Percentiles rank a stretch among this genome's conserved stretches.
Evolutionary conservation across 2,888 invertebrate species (phyloP).

Genomic region (Nebria brevicollis): DNA sequence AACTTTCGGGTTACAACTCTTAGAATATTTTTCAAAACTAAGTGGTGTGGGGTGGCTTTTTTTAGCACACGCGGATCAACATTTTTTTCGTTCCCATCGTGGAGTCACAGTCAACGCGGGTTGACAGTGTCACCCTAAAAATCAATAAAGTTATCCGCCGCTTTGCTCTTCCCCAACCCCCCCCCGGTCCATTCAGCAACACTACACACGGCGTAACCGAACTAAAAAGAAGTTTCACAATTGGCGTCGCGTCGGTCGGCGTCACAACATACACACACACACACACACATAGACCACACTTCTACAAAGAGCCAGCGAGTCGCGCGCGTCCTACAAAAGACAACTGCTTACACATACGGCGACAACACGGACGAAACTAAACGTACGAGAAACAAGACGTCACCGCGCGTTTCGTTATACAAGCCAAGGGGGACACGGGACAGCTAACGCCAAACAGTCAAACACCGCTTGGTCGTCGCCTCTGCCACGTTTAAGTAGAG

Average conservation of each 20-base stretch:
- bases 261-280: constrained; percentile 44
- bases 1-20: constrained; percentile 48
- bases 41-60: constrained; percentile 48
- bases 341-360: constrained; percentile 46
- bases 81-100: constrained; percentile 66
- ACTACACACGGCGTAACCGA: constrained; percentile 56
- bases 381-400: constrained; percentile 46
- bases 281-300: constrained; percentile 14
- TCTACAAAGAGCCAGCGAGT: constrained; percentile 43
- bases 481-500: constrained; percentile 61
- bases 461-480: constrained; percentile 40
- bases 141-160: constrained; percentile 71
- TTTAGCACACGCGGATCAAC: constrained; percentile 57
- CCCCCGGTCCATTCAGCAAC: constrained; percentile 60
- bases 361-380: constrained; percentile 32
- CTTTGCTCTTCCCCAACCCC: constrained; percentile 63
- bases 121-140: constrained; percentile 75
- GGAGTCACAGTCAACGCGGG: constrained; percentile 66
- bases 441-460: constrained; percentile 52
- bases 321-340: constrained; percentile 33
- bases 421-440: constrained; percentile 52
- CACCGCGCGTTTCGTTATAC: constrained; percentile 49
- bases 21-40: constrained; percentile 31
- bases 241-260: constrained; percentile 45
- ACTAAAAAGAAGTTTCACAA: constrained; percentile 47